A percentile compares a stretch with the other conserved stretches of the same genome.
Conservation (phyloP, 2,797 vertebrate genomes). For the Acanthopagrus latus region DNA sequence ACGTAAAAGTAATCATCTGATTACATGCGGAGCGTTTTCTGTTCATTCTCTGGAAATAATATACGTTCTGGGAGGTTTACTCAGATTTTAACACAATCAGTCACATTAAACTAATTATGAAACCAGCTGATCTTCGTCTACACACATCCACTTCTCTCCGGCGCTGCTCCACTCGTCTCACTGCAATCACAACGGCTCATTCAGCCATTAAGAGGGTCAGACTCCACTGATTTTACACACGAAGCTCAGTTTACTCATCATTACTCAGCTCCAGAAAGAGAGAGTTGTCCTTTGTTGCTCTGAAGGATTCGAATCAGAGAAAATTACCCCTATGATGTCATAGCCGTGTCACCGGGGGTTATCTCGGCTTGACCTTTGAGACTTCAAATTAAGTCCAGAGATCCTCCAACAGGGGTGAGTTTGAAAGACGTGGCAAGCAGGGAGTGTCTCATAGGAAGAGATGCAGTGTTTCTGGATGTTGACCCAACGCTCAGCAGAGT, state of each 20-base stretch:
- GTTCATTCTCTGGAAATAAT: neutral
- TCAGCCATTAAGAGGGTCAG: conserved; percentile 9
- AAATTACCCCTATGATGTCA: neutral
- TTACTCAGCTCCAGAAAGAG: neutral
- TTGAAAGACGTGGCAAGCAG: neutral
- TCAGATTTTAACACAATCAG: neutral
- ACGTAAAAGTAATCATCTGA: neutral
- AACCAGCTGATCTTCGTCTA: neutral
- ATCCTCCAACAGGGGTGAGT: neutral
- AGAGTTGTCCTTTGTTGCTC: neutral
- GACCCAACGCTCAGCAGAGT: neutral
- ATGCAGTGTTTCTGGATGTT: neutral
- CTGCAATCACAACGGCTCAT: neutral
- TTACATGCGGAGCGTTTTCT: neutral
- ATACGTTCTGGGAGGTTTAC: no score
- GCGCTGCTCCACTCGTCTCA: neutral
- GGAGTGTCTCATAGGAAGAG: neutral
- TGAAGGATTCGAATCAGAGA: neutral
- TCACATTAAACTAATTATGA: neutral
- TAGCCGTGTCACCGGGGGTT: neutral
- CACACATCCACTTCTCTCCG: neutral
- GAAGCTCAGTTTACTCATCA: conserved; percentile 9
- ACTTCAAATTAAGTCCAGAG: neutral
- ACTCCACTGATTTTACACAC: neutral
- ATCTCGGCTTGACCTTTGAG: neutral